Base-by-base conservation (phyloP, 2,797 vertebrate genomes). In the Hapalemur alaotrensis region DNA sequence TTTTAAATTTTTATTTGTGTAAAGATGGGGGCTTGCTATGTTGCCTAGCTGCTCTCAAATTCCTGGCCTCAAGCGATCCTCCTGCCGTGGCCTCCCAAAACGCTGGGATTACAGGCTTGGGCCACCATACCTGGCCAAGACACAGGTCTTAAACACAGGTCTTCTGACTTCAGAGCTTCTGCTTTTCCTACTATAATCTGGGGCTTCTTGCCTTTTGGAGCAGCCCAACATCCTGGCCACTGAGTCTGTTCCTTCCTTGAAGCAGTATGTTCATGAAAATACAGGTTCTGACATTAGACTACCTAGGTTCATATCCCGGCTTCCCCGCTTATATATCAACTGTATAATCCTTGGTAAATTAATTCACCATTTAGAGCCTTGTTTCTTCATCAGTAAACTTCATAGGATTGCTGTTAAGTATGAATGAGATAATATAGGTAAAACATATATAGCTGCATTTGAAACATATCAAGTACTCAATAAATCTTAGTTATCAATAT, bases 81-180 rank as follows among this genome's bases (percentile, higher is more conserved):
- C 63, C 63, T 8, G 32, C 32, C 32, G 18, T 65, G 32, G 63
- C 17, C 63, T 65, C 6, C 32, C 61, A 65, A 65, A 65, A 7
- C 7, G n/a, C 14, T 65, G 61, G 7, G 30, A 4, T 65, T 63
- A 63, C 28, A 61, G 59, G 59, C 59, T 63, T 6, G 59, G 30
- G 59, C 12, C 13, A 30, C 59, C 11, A 4, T 12, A 1, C 59
- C 59, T 30, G 25, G 25, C 4, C 59, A 61, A 61, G 59, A 61
- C 59, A 63, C 59, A 54, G 46, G 22, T 69, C 75, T 94, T 91
- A 79, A 95, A 52, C 85, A 73, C 7, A 12, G 76, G 57, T 67
- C 78, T 72, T 89, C 87, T 80, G 85, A 88, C 69, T 91, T 89
- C n/a, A 93, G 88, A 89, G n/a, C 28, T 89, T 75, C 70, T 28